These are phyloP conservation scores for Mionectes olivaceus DNA, from an alignment of 2,797 vertebrate genomes.

Conservation along the genomic window DNA sequence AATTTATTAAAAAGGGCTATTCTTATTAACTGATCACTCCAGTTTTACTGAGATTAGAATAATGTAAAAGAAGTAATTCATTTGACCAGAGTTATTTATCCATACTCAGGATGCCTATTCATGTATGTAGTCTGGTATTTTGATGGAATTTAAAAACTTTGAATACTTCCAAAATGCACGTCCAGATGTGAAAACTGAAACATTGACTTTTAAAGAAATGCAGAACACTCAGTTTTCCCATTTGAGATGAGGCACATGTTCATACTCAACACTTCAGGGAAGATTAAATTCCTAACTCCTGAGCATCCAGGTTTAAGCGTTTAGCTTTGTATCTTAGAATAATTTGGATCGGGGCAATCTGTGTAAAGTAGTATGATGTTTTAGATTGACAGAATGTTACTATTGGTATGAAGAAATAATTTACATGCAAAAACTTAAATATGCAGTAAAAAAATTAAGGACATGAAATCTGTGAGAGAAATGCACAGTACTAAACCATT, in stretches of 20 bases:
- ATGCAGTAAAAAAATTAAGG: neutral
- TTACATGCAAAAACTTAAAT: neutral
- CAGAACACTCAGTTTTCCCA: neutral
- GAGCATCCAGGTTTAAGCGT: neutral
- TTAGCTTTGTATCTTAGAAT: neutral
- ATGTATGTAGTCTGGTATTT: neutral
- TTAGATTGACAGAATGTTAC: neutral
- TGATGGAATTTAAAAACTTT: neutral
- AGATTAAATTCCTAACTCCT: neutral
- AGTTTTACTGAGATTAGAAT: neutral
- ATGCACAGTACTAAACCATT: neutral
- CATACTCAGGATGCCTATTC: neutral
- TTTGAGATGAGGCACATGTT: neutral
- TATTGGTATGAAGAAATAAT: neutral
- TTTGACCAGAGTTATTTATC: neutral
- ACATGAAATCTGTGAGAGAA: neutral
- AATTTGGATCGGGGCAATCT: neutral
- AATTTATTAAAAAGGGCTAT: neutral
- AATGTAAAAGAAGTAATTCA: neutral
- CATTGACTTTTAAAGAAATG: neutral
- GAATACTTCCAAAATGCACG: neutral
- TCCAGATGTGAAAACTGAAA: neutral
- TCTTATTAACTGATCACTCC: neutral
- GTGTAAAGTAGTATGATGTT: neutral
- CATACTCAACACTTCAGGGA: neutral